Conservation (phyloP, 2,888 invertebrate species). For the Acronicta aceris region DNA sequence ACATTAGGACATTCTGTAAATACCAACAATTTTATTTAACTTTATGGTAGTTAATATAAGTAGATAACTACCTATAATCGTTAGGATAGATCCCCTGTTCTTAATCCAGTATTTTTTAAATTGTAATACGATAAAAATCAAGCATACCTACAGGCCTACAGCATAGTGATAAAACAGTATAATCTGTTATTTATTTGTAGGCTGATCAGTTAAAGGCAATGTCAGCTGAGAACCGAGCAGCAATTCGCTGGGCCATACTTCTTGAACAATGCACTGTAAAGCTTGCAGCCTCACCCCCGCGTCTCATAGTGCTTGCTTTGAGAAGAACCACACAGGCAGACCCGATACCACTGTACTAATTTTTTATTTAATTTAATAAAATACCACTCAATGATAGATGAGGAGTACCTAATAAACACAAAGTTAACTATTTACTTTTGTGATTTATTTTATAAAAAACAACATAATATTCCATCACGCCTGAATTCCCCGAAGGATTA, state of each 20-base stretch:
- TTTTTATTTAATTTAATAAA: neutral
- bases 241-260: constrained; percentile 90
- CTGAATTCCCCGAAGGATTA: too few species aligned
- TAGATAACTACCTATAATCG: too few species aligned
- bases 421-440: neutral
- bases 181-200: constrained; percentile 76
- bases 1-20: constrained; percentile 89
- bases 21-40: constrained; percentile 7
- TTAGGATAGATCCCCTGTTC: too few species aligned
- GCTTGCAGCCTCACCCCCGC: constrained; percentile 78
- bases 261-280: constrained; percentile 91
- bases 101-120: too few species aligned
- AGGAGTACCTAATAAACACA: neutral
- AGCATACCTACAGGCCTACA: too few species aligned
- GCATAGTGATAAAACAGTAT: neutral
- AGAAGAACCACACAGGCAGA: constrained; percentile 78
- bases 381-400: neutral
- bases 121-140: too few species aligned
- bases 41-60: too few species aligned
- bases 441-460: neutral
- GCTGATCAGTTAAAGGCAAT: constrained; percentile 86
- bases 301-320: constrained; percentile 74
- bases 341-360: constrained; percentile 81
- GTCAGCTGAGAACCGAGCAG: constrained; percentile 84
- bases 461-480: too few species aligned